A percentile compares a stretch with the other conserved stretches of the same genome.
These are phyloP conservation scores for Beroe ovata DNA, from an alignment of 37 sponge, comb jelly and placozoan genomes.

Conservation along the genomic window DNA sequence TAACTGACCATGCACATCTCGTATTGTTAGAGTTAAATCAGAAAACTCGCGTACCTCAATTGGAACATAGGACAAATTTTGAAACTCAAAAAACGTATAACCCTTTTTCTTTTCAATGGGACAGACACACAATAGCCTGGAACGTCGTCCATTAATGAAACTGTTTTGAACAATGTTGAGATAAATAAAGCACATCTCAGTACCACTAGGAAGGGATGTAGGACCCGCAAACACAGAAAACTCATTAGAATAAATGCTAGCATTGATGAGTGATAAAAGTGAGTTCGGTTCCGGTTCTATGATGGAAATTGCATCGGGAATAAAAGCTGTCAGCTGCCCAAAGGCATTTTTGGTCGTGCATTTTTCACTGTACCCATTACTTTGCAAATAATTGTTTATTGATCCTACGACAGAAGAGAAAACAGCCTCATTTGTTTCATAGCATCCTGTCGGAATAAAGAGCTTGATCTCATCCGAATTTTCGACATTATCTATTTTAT, in stretches of 20 bases:
- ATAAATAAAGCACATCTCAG: constrained; percentile 18
- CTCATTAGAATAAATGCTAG: not conserved
- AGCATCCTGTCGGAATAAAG: not conserved
- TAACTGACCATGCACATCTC: not conserved
- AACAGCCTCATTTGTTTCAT: not conserved
- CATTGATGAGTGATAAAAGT: not conserved
- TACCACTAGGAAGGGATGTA: not conserved
- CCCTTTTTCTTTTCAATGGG: not conserved
- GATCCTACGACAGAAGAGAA: not conserved
- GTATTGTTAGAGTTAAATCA: not conserved
- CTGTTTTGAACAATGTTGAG: constrained; percentile 8
- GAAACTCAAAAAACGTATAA: constrained; percentile 31
- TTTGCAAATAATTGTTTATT: not conserved
- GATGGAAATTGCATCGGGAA: not conserved
- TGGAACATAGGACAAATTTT: constrained; percentile 4
- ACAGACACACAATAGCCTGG: not conserved
- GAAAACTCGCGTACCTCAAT: constrained; percentile 27
- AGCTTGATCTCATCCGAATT: not conserved
- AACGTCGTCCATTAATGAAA: constrained; percentile 9
- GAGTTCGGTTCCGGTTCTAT: not conserved
- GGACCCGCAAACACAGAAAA: not conserved
- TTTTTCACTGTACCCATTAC: not conserved
- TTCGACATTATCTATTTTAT: not conserved
- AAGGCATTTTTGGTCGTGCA: not conserved
- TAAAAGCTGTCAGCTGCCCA: not conserved